Base-by-base conservation (phyloP, 2,888 invertebrate species). In the Neoascia interrupta region DNA sequence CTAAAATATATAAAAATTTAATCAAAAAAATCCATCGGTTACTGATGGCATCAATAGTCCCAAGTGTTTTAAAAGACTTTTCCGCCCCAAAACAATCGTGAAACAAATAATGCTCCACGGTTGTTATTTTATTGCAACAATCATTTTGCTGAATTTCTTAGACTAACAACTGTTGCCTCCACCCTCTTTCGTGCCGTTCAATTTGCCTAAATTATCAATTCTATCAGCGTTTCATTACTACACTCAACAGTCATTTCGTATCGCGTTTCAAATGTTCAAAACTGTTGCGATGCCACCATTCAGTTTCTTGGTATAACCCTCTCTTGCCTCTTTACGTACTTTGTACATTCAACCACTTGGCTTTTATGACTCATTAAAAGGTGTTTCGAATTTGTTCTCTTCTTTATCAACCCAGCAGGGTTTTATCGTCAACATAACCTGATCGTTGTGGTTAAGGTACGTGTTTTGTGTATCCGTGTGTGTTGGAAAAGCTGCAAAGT, bases 311-410 rank as follows among this genome's bases (percentile, higher is more conserved):
- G 43, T 23, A 60, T 18, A 15, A 34, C 5, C 45, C 23, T 31
- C 31, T 31, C 3, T 2, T 31, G 8, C 31, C 8, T 31, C 31
- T 6, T n/a, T n/a, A 31, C 8, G 31, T 26, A 26, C 26, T n/a
- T n/a, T n/a, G n/a, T n/a, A 34, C 18, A 19, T 26, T 18, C 39
- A 28, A 41, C 54, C 43, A 56, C 51, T 75, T 43, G 41, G 36
- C 18, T 72, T 66, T 63, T 63, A 70, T 70, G 75, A 75, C 56
- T 75, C 75, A 75, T 75, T 63, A 61, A 75, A 63, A 75, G 58
- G 70, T 76, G 75, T 63, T 76, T 74, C 21, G 23, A 76, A 76
- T 70, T 63, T 64, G 70, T 76, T 58, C 56, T 26, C 45, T 53
- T 37, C 51, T 63, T 43, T 43, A 63, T 63, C 63, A 51, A 21